Conservation (phyloP, 2,888 invertebrate genomes). For the Spilarctia lutea region DNA sequence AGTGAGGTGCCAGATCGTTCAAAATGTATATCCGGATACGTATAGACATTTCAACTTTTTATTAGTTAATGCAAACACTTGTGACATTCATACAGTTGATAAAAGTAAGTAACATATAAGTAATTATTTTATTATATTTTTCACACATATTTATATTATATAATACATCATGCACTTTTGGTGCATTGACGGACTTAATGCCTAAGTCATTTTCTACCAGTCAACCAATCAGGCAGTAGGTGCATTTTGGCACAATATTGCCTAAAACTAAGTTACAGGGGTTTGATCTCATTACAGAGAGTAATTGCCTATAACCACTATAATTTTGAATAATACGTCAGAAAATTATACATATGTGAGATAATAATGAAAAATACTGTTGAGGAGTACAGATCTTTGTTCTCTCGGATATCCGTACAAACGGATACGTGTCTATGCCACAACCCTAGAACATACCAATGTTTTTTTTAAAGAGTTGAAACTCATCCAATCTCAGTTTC, state of each 20-base stretch:
- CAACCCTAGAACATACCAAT: neutral
- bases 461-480: slow-evolving; percentile 15
- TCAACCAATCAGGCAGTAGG: too few relatives aligned
- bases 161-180: too few relatives aligned
- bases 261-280: too few relatives aligned
- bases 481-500: slow-evolving; percentile 9
- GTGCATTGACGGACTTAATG: too few relatives aligned
- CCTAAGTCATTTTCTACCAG: too few relatives aligned
- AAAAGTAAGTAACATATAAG: too few relatives aligned
- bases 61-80: neutral
- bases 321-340: too few relatives aligned
- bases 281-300: neutral
- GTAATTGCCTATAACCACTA: neutral
- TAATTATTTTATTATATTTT: neutral
- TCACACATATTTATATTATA: neutral
- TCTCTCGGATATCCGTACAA: neutral
- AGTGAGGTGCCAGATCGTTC: neutral
- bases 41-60: neutral
- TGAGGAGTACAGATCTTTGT: neutral
- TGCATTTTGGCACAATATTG: too few relatives aligned
- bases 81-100: neutral
- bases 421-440: neutral
- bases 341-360: too few relatives aligned
- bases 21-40: neutral
- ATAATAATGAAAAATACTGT: too few relatives aligned